Evolutionary conservation across 2,797 vertebrate genomes (phyloP), one percentile per base, ranked within the genome.

Genomic region (Cyprinella venusta): DNA sequence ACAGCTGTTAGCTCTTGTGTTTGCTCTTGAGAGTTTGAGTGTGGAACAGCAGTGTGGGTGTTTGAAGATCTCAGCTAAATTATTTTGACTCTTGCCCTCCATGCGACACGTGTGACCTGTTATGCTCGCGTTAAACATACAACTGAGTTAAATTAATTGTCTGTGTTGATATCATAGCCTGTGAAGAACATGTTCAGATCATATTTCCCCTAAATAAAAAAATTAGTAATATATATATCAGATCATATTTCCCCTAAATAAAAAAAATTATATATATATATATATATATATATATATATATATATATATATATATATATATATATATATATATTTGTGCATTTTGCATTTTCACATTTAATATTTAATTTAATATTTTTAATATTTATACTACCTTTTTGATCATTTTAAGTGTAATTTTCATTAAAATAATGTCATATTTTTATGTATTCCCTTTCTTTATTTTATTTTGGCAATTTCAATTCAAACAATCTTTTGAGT

Each of bases 1-100:
- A 79, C 74, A 81, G 69, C 79, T 79, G 82, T 76, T 75, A 36
- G 69, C 74, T 78, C 36, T 81, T 68, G 69, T 68, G 69, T n/a
- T 80, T 81, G 59, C 36, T 67, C 59, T 52, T 75, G 69, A 80
- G 70, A 38, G 64, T 50, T 19, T 74, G 69, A 63, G 80, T 61
- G 68, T 72, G 10, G 54, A 61, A 63, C 54, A 19, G 45, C 33
- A 42, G 52, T 59, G 79, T 67, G 30, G 26, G n/a, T 77, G 12
- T 85, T 70, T 80, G 56, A 36, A 54, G 33, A 36, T 54, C n/a
- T 65, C 59, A 38, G 24, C 26, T 79, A 45, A 54, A 80, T 83
- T 83, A 63, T 63, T 78, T 63, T 74, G 63, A 81, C 59, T 74
- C 38, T 68, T 76, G 81, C 83, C 81, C 76, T 76, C 33, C 1